These are phyloP conservation scores for Eumaeus atala DNA, from an alignment of 1,140 invertebrate genomes.

Conservation along the genomic window DNA sequence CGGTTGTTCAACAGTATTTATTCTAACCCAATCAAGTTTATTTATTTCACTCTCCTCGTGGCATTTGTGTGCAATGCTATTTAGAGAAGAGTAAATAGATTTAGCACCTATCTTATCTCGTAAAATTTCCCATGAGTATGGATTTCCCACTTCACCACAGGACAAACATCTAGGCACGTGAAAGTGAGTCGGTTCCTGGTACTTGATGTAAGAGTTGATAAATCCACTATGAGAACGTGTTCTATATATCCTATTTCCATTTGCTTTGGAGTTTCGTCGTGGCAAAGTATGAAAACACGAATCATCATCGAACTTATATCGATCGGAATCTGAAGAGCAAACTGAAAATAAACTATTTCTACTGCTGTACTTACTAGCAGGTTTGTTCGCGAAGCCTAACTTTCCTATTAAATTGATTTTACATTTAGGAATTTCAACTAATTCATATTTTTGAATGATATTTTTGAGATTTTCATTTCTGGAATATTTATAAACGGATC, in stretches of 20 bases:
- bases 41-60: conserved; percentile 26
- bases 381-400: conserved; percentile 21
- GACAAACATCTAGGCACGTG: conserved; percentile 54
- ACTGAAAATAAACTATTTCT: conserved; percentile 49
- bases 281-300: conserved; percentile 47
- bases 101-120: conserved; percentile 20
- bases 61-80: conserved; percentile 43
- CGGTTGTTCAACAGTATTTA: conserved; percentile 35
- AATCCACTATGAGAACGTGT: conserved; percentile 63
- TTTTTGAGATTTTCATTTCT: conserved; percentile 43
- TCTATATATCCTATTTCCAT: conserved; percentile 38
- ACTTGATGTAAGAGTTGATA: conserved; percentile 50
- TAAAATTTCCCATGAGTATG: conserved; percentile 36
- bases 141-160: conserved; percentile 37
- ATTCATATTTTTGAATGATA: conserved; percentile 39
- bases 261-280: conserved; percentile 19
- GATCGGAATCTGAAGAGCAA: conserved; percentile 54
- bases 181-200: conserved; percentile 59
- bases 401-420: conserved; percentile 41
- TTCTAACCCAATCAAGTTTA: conserved; percentile 32
- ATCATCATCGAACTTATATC: conserved; percentile 36
- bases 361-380: conserved; percentile 33
- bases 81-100: conserved; percentile 36
- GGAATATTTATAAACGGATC: conserved; percentile 42
- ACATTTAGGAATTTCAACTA: conserved; percentile 42